Evolutionary conservation across 2,888 invertebrate species (phyloP), one percentile per base, ranked within the genome.

Genomic region (Catotricha subobsoleta): DNA sequence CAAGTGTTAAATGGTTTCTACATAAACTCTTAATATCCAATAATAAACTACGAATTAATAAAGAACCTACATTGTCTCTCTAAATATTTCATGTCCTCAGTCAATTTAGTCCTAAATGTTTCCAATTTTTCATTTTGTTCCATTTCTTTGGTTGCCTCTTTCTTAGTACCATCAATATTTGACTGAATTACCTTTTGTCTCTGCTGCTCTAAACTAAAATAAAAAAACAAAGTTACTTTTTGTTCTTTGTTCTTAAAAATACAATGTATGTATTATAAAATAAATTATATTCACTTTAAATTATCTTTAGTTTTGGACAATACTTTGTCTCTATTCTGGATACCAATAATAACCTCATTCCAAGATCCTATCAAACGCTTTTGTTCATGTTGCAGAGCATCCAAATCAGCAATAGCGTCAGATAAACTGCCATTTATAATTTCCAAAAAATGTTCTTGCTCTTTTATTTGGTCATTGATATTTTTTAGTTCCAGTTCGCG

Each of bases 321-420:
- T 2, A 75, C 69, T 49, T 70, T 72, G 54, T 83, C 81, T 18
- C 80, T 60, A 43, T 76, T 72, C 18, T 70, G 67, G 45, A 83
- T 78, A 43, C 75, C 75, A 10, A 74, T 65, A 3, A 84, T 67
- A 30, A 82, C 77, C 12, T 76, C 72, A 53, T 78, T 76, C 83
- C 83, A 84, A 6, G 79, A 68, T 50, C 73, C 72, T 46, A 77
- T 67, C 15, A 83, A 62, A 4, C 74, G 72, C 29, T 72, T 72
- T 45, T 80, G 74, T 49, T 83, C 82, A 37, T 70, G 62, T 49
- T 78, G 74, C 38, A 82, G 54, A 18, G 73, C 75, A 53, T 80
- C 78, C 18, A 83, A 60, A 52, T 83, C 82, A 0, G 76, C 71
- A 45, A 75, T 76, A n/a, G 76, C 76, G 45, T 76, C 68, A 1